Percentiles rank a stretch among this genome's conserved stretches.
phyloP scores from a whole-genome alignment of 2,113 vertebrate species.

The Nycticebus coucang region DNA sequence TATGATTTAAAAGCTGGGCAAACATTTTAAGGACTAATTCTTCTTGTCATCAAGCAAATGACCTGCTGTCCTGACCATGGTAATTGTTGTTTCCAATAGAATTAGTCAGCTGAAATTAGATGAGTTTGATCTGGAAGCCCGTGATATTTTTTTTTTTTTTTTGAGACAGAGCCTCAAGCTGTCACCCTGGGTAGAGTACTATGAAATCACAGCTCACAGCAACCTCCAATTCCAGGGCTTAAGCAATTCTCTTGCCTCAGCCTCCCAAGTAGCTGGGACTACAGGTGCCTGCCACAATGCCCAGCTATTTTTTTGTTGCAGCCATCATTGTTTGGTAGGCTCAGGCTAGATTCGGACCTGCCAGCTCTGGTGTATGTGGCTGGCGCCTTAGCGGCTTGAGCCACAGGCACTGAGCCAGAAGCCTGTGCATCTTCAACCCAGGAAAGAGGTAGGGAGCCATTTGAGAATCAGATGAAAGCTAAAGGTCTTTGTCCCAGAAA shows the following conservation, averaged over 20 bases:
- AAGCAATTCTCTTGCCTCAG: too few species aligned
- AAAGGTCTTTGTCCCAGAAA: neutral
- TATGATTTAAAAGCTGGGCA: neutral
- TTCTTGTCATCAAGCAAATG: conserved; percentile 48
- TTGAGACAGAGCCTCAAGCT: too few species aligned
- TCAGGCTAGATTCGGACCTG: too few species aligned
- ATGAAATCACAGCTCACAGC: too few species aligned
- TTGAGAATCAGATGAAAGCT: conserved; percentile 27
- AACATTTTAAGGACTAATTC: conserved; percentile 42
- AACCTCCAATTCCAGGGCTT: too few species aligned
- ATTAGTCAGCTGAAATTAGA: conserved; percentile 1
- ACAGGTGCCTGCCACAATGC: too few species aligned
- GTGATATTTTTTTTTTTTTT: neutral
- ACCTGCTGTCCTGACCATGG: neutral
- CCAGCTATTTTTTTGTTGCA: too few species aligned
- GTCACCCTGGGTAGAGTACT: too few species aligned
- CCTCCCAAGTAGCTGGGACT: too few species aligned
- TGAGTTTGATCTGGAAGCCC: neutral
- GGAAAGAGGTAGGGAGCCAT: neutral
- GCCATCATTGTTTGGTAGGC: too few species aligned
- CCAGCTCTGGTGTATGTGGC: too few species aligned
- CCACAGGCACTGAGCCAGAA: neutral
- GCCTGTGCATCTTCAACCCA: neutral
- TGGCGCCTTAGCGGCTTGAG: too few species aligned
- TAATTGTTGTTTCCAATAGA: neutral